These are phyloP conservation scores for Trichosurus vulpecula DNA, from an alignment of 2,797 vertebrate species.

Conservation along the genomic window DNA sequence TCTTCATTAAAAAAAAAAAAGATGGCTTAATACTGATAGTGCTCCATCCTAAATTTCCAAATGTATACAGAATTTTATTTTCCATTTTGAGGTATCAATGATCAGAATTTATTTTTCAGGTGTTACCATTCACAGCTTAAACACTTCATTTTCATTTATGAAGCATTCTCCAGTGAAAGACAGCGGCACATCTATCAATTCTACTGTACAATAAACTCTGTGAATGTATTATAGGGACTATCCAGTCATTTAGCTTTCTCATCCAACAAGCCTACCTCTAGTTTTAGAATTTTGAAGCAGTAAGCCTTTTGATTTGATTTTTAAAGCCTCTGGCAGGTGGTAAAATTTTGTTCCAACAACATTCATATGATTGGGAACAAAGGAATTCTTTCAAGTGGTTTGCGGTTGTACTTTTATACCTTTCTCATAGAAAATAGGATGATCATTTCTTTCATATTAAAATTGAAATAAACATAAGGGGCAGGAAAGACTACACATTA, in stretches of 20 bases:
- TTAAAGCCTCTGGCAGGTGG: slow-evolving; percentile 77
- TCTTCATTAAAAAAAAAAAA: slow-evolving; percentile 37
- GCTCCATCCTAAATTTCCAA: slow-evolving; percentile 58
- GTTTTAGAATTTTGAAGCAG: slow-evolving; percentile 70
- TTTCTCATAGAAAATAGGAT: slow-evolving; percentile 75
- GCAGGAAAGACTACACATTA: slow-evolving; percentile 66
- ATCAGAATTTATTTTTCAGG: slow-evolving; percentile 36
- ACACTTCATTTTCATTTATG: slow-evolving; percentile 62
- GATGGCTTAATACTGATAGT: slow-evolving; percentile 47
- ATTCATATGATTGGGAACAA: slow-evolving; percentile 71
- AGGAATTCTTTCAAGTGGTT: slow-evolving; percentile 70
- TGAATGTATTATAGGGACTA: slow-evolving; percentile 63
- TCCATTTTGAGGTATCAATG: slow-evolving; percentile 57
- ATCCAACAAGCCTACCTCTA: slow-evolving; percentile 54
- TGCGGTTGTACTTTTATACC: slow-evolving; percentile 58
- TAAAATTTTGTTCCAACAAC: slow-evolving; percentile 70
- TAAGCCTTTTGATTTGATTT: slow-evolving; percentile 61
- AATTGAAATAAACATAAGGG: slow-evolving; percentile 76
- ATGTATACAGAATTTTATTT: slow-evolving; percentile 33
- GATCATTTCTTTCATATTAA: slow-evolving; percentile 74
- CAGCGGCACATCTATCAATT: slow-evolving; percentile 45
- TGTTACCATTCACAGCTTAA: slow-evolving; percentile 51
- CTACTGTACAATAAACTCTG: slow-evolving; percentile 54
- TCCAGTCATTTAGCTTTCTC: slow-evolving; percentile 62
- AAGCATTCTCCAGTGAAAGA: slow-evolving; percentile 69